These are phyloP conservation scores for Seladonia tumulorum DNA, from an alignment of 2,888 invertebrate species.

Conservation along the genomic window DNA sequence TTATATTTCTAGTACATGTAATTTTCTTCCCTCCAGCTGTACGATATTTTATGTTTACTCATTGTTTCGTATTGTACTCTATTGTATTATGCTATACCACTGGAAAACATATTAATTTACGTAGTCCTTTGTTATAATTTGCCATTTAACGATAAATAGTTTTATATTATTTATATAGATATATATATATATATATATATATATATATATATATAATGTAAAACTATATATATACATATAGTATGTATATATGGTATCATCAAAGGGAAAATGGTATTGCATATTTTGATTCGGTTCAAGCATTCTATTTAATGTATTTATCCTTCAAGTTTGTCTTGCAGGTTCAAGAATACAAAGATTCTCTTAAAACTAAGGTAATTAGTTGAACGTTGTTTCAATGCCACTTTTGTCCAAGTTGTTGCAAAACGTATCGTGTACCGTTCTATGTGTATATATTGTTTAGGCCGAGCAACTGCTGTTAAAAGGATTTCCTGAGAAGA, in stretches of 20 bases:
- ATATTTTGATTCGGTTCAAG: not conserved
- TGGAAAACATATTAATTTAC: not conserved
- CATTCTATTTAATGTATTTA: slow-evolving; percentile 44
- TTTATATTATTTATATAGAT: not conserved
- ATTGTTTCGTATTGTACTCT: not conserved
- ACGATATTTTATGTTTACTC: not conserved
- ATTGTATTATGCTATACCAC: not conserved
- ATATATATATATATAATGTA: not conserved
- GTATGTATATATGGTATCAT: not conserved
- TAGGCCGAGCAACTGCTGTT: slow-evolving; percentile 94
- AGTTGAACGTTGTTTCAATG: not conserved
- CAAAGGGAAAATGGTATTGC: not conserved
- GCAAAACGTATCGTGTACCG: not conserved
- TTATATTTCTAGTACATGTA: not conserved
- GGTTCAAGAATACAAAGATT: slow-evolving; percentile 96
- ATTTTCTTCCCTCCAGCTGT: not conserved
- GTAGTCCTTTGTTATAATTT: not conserved
- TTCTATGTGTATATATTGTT: slow-evolving; percentile 48
- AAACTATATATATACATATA: not conserved
- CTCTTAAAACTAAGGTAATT: slow-evolving; percentile 90
- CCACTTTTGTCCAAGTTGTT: not conserved
- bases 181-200: not conserved
- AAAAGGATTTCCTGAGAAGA: slow-evolving; percentile 96
- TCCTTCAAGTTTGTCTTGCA: slow-evolving; percentile 83
- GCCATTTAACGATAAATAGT: not conserved